Evolutionary conservation across 2,888 invertebrate genomes (phyloP).

Genomic region (Parnassius orleans): DNA sequence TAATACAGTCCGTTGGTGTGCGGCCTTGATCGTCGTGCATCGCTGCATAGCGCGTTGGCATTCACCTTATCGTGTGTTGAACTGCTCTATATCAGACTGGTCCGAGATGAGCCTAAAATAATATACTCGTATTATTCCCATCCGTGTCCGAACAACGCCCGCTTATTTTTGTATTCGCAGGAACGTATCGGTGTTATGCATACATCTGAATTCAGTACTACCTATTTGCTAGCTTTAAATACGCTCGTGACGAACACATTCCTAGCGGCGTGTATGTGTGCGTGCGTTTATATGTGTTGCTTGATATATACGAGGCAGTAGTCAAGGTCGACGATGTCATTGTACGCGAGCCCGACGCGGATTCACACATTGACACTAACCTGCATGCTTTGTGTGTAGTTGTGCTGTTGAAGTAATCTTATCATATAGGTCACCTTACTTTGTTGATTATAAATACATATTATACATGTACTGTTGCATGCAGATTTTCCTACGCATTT

Average conservation of each 20-base stretch:
- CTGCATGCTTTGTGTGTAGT: slow-evolving; percentile 49
- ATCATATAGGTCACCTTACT: slow-evolving; percentile 81
- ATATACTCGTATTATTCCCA: slow-evolving; percentile 29
- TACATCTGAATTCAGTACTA: slow-evolving; percentile 49
- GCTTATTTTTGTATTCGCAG: slow-evolving; percentile 32
- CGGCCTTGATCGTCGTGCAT: slow-evolving; percentile 67
- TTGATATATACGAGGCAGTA: slow-evolving; percentile 71
- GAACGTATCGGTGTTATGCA: slow-evolving; percentile 28
- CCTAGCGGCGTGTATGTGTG: slow-evolving; percentile 42
- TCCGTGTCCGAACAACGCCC: slow-evolving; percentile 37
- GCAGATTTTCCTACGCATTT: slow-evolving; percentile 29
- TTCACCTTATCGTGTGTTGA: slow-evolving; percentile 78
- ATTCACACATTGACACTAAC: slow-evolving; percentile 53
- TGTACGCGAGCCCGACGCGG: slow-evolving; percentile 70
- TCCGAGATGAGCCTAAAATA: slow-evolving; percentile 46
- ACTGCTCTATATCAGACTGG: slow-evolving; percentile 59
- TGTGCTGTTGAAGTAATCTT: slow-evolving; percentile 74
- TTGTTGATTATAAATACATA: slow-evolving; percentile 65
- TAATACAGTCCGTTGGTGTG: slow-evolving; percentile 50
- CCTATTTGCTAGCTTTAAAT: slow-evolving; percentile 54
- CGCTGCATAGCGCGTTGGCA: slow-evolving; percentile 56
- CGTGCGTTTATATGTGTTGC: slow-evolving; percentile 41
- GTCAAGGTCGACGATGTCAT: slow-evolving; percentile 80
- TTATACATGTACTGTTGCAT: slow-evolving; percentile 40
- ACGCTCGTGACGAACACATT: slow-evolving; percentile 61